Base-by-base conservation (phyloP, 2,113 vertebrate species). In the Oryzias woworae region DNA sequence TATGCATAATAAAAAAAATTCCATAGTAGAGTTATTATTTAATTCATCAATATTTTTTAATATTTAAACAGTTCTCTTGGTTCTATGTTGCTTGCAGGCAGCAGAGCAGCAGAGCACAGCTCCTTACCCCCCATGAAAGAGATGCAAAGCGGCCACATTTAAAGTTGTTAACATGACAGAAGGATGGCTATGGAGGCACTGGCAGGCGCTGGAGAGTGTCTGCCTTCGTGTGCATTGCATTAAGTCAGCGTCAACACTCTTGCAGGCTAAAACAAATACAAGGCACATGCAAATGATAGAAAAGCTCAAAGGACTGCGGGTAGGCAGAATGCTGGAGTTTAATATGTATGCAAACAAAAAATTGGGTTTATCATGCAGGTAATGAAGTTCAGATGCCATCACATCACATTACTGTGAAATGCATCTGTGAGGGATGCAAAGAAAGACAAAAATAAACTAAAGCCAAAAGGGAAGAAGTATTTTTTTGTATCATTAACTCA, bases 281-380 rank as follows among this genome's bases (percentile, higher is more conserved):
- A 89, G 77, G 62, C 69, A 57, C 78, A 86, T 91, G 85, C 83
- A 90, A 91, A 90, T 89, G 67, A 87, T 62, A 50, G 26, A 77
- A 70, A 42, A 4, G 55, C 70, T 41, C 43, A 62, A 74, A 84
- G 66, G 69, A 78, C 81, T 80, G 7, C 74, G 67, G 84, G 75
- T 73, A 86, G 63, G 62, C 66, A 28, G 55, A 63, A 8, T 17
- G 31, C 61, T 7, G 67, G 75, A 65, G 46, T 85, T 81, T 88
- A 85, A 91, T 89, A 85, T 88, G 81, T 87, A 90, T 85, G 87
- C 83, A 83, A 85, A 83, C 75, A 81, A 69, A 80, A 83, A 71
- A 71, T 80, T 80, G 73, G 66, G 81, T 84, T 89, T 86, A 82
- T 76, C 23, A 64, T 71, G 61, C 58, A 72, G 53, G 81, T 87